These are phyloP conservation scores for Daktulosphaira vitifoliae DNA, from an alignment of 1,140 invertebrate species.

Conservation along the genomic window DNA sequence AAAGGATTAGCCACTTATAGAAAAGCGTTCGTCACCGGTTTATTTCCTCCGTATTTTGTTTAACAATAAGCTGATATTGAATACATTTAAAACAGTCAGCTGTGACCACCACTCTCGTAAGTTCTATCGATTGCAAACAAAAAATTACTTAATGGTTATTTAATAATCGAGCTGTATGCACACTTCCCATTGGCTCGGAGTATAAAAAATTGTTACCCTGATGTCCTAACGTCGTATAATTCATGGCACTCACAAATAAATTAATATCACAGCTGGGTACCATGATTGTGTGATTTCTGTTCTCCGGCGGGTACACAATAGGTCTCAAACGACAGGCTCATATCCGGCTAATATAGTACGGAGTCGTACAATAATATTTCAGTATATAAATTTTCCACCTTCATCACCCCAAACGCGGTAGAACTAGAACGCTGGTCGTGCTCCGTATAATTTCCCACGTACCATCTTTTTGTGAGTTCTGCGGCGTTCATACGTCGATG, in stretches of 20 bases:
- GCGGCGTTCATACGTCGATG: neutral
- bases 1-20: too few species aligned
- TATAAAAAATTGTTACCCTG: neutral
- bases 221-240: neutral
- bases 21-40: too few species aligned
- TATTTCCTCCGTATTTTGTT: too few species aligned
- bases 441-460: slow-evolving; percentile 14
- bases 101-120: too few species aligned
- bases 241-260: slow-evolving; percentile 14
- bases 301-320: slow-evolving; percentile 22
- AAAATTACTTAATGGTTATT: neutral
- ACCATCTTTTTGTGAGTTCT: too few species aligned
- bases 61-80: too few species aligned
- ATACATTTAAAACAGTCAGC: too few species aligned
- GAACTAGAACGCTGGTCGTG: neutral
- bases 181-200: neutral
- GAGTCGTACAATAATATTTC: neutral
- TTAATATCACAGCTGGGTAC: slow-evolving; percentile 31
- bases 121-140: too few species aligned
- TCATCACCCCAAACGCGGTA: slow-evolving; percentile 5
- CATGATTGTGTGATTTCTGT: slow-evolving; percentile 26
- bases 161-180: neutral
- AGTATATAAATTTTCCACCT: neutral
- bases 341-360: slow-evolving; percentile 14
- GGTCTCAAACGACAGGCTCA: slow-evolving; percentile 20